phyloP scores from a whole-genome alignment of 2,113 vertebrate species.

The Cinclus mexicanus region DNA sequence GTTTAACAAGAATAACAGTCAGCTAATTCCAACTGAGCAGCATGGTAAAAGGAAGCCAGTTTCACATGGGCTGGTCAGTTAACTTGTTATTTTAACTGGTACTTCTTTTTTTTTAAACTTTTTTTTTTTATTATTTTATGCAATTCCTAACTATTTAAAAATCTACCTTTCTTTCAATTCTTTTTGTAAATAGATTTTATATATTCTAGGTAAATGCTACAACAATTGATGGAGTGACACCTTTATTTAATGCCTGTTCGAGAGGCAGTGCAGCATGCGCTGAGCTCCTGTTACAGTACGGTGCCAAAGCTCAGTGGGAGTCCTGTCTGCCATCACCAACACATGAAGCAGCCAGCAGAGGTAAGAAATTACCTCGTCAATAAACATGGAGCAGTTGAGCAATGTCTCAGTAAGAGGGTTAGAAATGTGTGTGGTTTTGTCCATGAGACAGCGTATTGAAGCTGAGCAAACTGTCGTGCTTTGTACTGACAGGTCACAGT shows the following conservation, averaged over 20 bases:
- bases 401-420: not conserved
- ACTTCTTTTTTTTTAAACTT: not conserved
- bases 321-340: slow-evolving; percentile 86
- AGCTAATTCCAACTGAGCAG: not conserved
- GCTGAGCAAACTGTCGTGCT: not conserved
- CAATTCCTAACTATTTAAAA: not conserved
- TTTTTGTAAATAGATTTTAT: not conserved
- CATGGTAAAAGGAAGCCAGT: not conserved
- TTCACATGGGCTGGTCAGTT: not conserved
- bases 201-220: slow-evolving; percentile 85
- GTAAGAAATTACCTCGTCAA: slow-evolving; percentile 56
- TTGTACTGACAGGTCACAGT: slow-evolving; percentile 82
- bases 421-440: not conserved
- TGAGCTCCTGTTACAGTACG: slow-evolving; percentile 88
- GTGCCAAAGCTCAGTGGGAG: slow-evolving; percentile 86
- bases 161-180: not conserved
- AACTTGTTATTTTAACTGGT: not conserved
- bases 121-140: not conserved
- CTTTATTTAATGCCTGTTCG: slow-evolving; percentile 89
- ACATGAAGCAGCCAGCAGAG: slow-evolving; percentile 91
- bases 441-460: not conserved
- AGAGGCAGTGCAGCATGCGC: slow-evolving; percentile 86
- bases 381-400: not conserved
- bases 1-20: not conserved
- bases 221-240: slow-evolving; percentile 91